phyloP scores from a whole-genome alignment of 2,888 invertebrate species.

The Apocheima hispidaria region DNA sequence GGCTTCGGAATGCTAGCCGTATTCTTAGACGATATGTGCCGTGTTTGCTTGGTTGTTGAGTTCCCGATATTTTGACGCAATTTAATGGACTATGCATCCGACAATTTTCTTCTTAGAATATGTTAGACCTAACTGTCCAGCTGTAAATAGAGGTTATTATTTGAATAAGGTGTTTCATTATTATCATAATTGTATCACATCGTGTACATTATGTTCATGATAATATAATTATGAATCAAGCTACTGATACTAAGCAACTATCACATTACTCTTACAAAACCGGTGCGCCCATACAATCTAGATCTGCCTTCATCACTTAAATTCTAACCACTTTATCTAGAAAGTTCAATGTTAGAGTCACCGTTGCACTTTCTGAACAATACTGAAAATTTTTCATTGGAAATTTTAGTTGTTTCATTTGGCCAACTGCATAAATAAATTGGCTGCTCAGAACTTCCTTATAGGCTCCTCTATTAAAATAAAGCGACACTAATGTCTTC shows the following conservation, averaged over 20 bases:
- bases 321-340: not conserved
- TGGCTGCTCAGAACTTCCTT: slow-evolving; percentile 33
- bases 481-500: slow-evolving; percentile 45
- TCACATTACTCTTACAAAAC: slow-evolving; percentile 22
- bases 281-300: slow-evolving; percentile 36
- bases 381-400: not conserved
- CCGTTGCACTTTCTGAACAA: not conserved
- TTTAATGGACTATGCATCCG: too few species aligned
- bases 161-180: not conserved
- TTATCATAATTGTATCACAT: slow-evolving; percentile 17
- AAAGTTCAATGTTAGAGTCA: not conserved
- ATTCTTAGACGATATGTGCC: too few species aligned
- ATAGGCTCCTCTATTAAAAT: slow-evolving; percentile 44
- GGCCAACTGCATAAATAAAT: not conserved
- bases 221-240: slow-evolving; percentile 16
- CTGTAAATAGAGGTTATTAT: too few species aligned
- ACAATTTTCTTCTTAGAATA: too few species aligned
- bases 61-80: not conserved
- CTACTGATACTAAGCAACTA: slow-evolving; percentile 31
- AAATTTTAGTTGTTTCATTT: not conserved
- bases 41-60: not conserved
- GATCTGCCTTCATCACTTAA: slow-evolving; percentile 41
- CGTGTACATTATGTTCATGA: slow-evolving; percentile 14
- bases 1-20: too few species aligned
- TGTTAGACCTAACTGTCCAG: too few species aligned